Evolutionary conservation across 2,797 vertebrate genomes (phyloP).

Genomic region (Pipistrellus pygmaeus): DNA sequence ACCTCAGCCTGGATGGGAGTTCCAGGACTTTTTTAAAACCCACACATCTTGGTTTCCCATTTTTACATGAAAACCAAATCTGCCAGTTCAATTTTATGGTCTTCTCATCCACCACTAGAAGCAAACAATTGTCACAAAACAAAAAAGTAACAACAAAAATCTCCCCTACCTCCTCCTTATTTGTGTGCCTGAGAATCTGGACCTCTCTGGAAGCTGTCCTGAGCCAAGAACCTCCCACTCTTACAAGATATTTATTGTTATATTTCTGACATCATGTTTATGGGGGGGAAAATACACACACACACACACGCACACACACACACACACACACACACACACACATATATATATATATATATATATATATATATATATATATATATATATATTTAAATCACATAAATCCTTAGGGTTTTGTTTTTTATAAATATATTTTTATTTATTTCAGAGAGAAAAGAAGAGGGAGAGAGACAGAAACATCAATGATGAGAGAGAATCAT

Average conservation of each 20-base stretch:
- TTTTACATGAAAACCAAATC: slow-evolving; percentile 19
- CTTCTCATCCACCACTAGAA: slow-evolving; percentile 57
- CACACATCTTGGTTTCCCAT: slow-evolving; percentile 15
- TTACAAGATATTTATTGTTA: slow-evolving; percentile 9
- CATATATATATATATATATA: not conserved
- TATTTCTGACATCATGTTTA: slow-evolving; percentile 7
- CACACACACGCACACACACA: too few species aligned
- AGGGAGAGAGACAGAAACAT: too few species aligned
- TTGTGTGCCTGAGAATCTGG: slow-evolving; percentile 49
- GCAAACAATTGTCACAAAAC: not conserved
- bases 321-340: too few species aligned
- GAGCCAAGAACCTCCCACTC: not conserved
- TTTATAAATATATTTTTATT: too few species aligned
- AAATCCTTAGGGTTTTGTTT: not conserved
- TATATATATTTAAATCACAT: not conserved
- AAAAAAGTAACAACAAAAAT: not conserved
- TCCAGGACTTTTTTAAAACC: slow-evolving; percentile 50
- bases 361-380: not conserved
- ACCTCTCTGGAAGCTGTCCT: not conserved
- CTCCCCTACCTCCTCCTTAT: not conserved
- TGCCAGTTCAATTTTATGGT: slow-evolving; percentile 25
- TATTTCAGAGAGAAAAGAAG: too few species aligned
- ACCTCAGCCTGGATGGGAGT: not conserved
- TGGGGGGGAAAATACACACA: not conserved
- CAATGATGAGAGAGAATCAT: too few species aligned